A percentile compares a stretch with the other conserved stretches of the same genome.
These are phyloP conservation scores for Silvanus unidentatus DNA, from an alignment of 2,888 invertebrate genomes.

Conservation along the genomic window DNA sequence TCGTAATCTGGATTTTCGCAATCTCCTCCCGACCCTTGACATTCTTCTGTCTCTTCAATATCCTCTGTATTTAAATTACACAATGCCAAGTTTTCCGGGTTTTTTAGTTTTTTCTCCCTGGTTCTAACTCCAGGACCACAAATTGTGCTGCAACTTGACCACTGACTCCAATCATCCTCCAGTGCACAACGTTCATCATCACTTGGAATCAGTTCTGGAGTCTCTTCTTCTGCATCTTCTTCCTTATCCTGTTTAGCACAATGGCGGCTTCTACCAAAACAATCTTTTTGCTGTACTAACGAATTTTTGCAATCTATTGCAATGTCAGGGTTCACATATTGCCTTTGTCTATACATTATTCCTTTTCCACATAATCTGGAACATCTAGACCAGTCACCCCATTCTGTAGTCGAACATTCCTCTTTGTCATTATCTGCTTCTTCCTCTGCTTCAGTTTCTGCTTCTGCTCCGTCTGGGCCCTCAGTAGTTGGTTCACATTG, in stretches of 20 bases:
- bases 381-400: conserved; percentile 45
- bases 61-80: conserved; percentile 48
- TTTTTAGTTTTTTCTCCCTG: conserved; percentile 57
- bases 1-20: conserved; percentile 26
- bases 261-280: conserved; percentile 7
- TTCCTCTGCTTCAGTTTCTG: conserved; percentile 22
- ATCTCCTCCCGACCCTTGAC: conserved; percentile 36
- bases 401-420: conserved; percentile 20
- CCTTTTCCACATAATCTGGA: conserved; percentile 41
- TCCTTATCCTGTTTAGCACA: conserved; percentile 10
- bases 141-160: conserved; percentile 66
- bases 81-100: conserved; percentile 51
- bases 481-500: conserved; percentile 60
- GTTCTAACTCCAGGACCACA: conserved; percentile 62
- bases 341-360: conserved; percentile 38
- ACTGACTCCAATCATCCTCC: conserved; percentile 60
- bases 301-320: conserved; percentile 25
- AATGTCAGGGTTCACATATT: conserved; percentile 34
- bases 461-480: no score
- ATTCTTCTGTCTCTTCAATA: conserved; percentile 42
- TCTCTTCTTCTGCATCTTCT: conserved; percentile 3
- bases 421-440: conserved; percentile 7
- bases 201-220: conserved; percentile 4
- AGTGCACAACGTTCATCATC: conserved; percentile 56
- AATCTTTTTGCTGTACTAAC: conserved; percentile 42